phyloP scores from a whole-genome alignment of 2,113 vertebrate genomes.

The Cromileptes altivelis region DNA sequence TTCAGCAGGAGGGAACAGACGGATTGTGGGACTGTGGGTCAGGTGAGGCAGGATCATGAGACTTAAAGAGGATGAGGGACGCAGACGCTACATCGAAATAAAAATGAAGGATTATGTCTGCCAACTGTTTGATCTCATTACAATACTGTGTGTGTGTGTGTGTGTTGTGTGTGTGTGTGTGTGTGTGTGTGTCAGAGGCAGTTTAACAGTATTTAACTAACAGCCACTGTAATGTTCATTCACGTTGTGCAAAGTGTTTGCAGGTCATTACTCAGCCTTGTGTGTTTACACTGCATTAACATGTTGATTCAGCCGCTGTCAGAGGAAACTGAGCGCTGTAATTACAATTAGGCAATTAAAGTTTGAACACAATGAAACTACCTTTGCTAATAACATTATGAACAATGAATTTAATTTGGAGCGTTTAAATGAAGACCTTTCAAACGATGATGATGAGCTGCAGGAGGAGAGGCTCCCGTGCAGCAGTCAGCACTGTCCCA shows the following conservation, averaged over 20 bases:
- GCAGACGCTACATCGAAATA: background rate
- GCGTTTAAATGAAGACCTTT: background rate
- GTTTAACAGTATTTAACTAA: background rate
- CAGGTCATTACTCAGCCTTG: background rate
- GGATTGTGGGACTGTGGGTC: slow-evolving; percentile 20
- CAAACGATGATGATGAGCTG: too few species aligned
- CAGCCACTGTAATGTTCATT: background rate
- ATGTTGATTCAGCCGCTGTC: background rate
- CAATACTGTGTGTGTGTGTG: background rate
- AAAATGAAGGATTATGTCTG: background rate
- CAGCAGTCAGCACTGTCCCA: too few species aligned
- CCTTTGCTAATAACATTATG: background rate
- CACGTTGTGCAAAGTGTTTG: background rate
- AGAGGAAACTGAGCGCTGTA: background rate
- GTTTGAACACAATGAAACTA: background rate
- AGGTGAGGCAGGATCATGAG: background rate
- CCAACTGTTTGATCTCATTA: background rate
- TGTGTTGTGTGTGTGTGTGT: background rate
- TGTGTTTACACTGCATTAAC: background rate
- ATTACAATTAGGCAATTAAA: slow-evolving; percentile 24
- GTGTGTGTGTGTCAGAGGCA: background rate
- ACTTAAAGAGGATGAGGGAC: slow-evolving; percentile 28
- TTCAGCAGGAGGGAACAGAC: slow-evolving; percentile 19
- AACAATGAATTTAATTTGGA: slow-evolving; percentile 14
- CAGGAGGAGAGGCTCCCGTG: too few species aligned